These are phyloP conservation scores for Drosophila borborema DNA, from an alignment of 2,888 invertebrate genomes.

Conservation along the genomic window DNA sequence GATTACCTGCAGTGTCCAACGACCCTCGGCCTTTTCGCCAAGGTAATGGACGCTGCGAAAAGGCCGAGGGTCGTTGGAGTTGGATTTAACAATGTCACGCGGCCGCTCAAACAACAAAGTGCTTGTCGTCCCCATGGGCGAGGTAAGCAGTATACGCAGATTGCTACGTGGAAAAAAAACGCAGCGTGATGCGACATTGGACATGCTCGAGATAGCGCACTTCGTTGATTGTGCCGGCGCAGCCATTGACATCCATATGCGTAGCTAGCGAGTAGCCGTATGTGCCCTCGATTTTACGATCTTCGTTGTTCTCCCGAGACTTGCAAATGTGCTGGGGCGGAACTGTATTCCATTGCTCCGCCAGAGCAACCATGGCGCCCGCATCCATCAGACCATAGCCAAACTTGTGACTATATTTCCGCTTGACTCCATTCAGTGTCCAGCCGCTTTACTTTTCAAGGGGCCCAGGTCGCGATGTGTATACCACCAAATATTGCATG, in stretches of 20 bases:
- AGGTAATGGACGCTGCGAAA: conserved; percentile 99
- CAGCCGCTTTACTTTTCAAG: conserved; percentile 96
- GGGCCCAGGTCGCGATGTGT: conserved; percentile 95
- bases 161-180: conserved; percentile 98
- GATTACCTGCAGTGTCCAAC: conserved; percentile 93
- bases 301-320: conserved; percentile 94
- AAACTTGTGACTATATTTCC: conserved; percentile 98
- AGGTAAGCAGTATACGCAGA: conserved; percentile 93
- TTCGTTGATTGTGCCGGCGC: conserved; percentile 94
- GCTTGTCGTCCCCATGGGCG: conserved; percentile 97
- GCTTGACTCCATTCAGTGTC: conserved; percentile 96
- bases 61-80: conserved; percentile 98
- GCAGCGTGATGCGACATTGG: conserved; percentile 96
- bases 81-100: conserved; percentile 95
- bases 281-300: conserved; percentile 91
- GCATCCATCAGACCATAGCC: conserved; percentile 99
- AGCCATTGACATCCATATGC: conserved; percentile 96
- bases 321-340: conserved; percentile 98
- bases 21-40: conserved; percentile 96
- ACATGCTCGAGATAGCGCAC: conserved; percentile 98
- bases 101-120: conserved; percentile 97
- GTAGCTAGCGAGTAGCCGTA: conserved; percentile 91
- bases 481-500: conserved; percentile 85
- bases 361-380: conserved; percentile 95
- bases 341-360: conserved; percentile 97